Percentiles rank a stretch among this genome's conserved stretches.
These are phyloP conservation scores for Felis catus DNA, from an alignment of 2,113 vertebrate genomes.

Conservation along the genomic window F.catus_Fca126_mat1.0 CM031424.1:3516501-3517000, in stretches of 20 bases:
- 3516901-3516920: background rate
- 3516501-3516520: background rate
- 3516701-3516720: too few species aligned
- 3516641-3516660: background rate
- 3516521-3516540: background rate
- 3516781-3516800: fast-evolving
- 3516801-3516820: fast-evolving
- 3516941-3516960: background rate
- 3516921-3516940: background rate
- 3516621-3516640: background rate
- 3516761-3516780: background rate
- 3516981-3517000: background rate
- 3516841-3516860: background rate
- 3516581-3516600: background rate
- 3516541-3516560: background rate
- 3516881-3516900: background rate
- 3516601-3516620: background rate
- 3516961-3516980: background rate
- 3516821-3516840: background rate
- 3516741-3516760: background rate
- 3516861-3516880: background rate
- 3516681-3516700: fast-evolving
- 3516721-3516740: background rate
- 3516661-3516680: fast-evolving
- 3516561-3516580: background rate